These are phyloP conservation scores for Tachysurus vachellii DNA, from an alignment of 2,113 vertebrate species.

Conservation along the genomic window DNA sequence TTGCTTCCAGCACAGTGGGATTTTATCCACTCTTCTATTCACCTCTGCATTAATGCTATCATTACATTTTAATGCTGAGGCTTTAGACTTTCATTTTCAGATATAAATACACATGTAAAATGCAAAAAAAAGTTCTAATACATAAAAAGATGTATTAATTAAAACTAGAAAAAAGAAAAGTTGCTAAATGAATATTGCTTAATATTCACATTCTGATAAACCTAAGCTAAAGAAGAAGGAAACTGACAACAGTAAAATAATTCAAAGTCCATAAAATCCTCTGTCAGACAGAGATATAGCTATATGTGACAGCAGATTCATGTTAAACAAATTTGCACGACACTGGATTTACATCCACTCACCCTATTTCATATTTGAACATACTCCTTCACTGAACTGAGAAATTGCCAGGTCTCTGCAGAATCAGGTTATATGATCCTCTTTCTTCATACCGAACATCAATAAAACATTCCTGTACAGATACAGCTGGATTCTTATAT, in stretches of 20 bases:
- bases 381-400: conserved; percentile 45
- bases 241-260: background rate
- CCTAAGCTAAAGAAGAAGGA: background rate
- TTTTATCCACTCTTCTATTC: background rate
- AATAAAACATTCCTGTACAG: conserved; percentile 42
- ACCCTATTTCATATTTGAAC: conserved; percentile 44
- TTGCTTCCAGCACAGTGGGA: conserved; percentile 34
- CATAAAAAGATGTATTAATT: background rate
- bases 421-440: conserved; percentile 48
- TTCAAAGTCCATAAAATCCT: conserved; percentile 8
- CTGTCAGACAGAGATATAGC: background rate
- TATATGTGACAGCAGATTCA: conserved; percentile 27
- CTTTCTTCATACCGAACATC: conserved; percentile 47
- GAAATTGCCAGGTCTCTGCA: conserved; percentile 52
- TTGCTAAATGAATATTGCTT: background rate
- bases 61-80: background rate
- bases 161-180: background rate
- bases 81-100: background rate
- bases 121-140: background rate
- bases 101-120: background rate
- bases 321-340: conserved; percentile 35
- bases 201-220: background rate
- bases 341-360: conserved; percentile 14
- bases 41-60: background rate
- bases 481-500: conserved; percentile 43